Evolutionary conservation across 2,888 invertebrate species (phyloP).

Genomic region (Lasioglossum malachurum): DNA sequence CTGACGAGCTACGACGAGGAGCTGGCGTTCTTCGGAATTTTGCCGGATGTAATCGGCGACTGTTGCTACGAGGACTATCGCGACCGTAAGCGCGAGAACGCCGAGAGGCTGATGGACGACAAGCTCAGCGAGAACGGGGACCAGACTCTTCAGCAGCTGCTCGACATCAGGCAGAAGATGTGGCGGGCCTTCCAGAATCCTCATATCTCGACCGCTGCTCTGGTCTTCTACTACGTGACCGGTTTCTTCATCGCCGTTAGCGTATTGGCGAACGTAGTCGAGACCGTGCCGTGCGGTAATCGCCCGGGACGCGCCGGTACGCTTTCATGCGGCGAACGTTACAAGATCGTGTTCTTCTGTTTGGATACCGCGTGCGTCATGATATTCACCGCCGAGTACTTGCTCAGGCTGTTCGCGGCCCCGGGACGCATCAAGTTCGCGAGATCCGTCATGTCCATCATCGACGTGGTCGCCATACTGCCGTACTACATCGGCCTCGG

Average conservation of each 20-base stretch:
- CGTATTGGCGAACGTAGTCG: constrained; percentile 99
- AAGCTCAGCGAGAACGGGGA: constrained; percentile 96
- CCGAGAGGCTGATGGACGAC: constrained; percentile 99
- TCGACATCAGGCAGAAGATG: constrained; percentile 97
- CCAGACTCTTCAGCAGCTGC: constrained; percentile 94
- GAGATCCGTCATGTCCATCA: constrained; percentile 99
- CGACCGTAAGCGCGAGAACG: constrained; percentile 99
- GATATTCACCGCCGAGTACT: constrained; percentile 99
- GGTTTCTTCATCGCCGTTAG: constrained; percentile 99
- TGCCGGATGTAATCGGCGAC: constrained; percentile 98
- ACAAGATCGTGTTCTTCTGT: constrained; percentile 99
- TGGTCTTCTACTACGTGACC: constrained; percentile 99
- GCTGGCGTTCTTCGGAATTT: constrained; percentile 99
- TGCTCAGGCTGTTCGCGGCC: constrained; percentile 98
- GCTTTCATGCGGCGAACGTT: constrained; percentile 98
- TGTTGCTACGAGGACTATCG: constrained; percentile 99
- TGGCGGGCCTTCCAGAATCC: constrained; percentile 99
- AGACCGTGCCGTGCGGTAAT: constrained; percentile 97
- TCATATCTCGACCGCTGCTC: constrained; percentile 99
- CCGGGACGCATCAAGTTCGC: constrained; percentile 99
- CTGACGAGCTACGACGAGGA: constrained; percentile 99
- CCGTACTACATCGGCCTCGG: constrained; percentile 99
- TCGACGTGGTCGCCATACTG: constrained; percentile 99
- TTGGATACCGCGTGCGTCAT: constrained; percentile 99
- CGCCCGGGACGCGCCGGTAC: constrained; percentile 94